Conservation (phyloP, 2,113 vertebrate genomes). For the Brienomyrus brachyistius region DNA sequence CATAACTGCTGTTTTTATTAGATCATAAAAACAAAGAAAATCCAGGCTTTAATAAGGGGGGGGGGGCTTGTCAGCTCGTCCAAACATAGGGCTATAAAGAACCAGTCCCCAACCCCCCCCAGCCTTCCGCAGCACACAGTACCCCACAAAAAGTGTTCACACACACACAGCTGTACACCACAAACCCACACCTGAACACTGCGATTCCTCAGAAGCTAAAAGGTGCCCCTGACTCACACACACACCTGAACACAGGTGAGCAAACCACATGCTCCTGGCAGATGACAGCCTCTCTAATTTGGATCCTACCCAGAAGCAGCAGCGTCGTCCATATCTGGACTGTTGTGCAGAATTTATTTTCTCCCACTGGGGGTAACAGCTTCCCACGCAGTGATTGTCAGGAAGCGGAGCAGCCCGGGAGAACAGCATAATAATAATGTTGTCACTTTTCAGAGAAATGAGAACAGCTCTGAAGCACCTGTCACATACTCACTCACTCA, state of each 20-base stretch:
- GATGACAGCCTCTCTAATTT: neutral
- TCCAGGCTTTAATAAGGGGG: conserved; percentile 20
- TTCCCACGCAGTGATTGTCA: conserved; percentile 5
- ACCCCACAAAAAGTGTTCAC: neutral
- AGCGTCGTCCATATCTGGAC: neutral
- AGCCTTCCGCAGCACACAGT: neutral
- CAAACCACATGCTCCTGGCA: neutral
- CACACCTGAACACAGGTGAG: neutral
- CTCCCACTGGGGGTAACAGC: conserved; percentile 4
- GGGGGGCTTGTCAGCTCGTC: conserved; percentile 31
- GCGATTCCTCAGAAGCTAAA: neutral
- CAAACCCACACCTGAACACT: neutral
- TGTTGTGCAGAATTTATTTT: conserved; percentile 3
- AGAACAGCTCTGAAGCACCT: neutral
- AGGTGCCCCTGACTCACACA: neutral
- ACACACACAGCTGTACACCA: neutral
- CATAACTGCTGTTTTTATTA: neutral
- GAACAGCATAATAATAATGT: neutral
- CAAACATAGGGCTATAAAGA: conserved; percentile 38
- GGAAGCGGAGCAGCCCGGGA: neutral
- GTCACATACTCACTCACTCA: neutral
- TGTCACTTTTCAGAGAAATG: conserved; percentile 1
- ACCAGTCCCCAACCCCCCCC: neutral
- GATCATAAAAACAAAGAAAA: neutral
- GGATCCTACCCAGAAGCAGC: neutral